Evolutionary conservation across 1,140 invertebrate genomes (phyloP).

Genomic region (Meloidogyne hapla): DNA sequence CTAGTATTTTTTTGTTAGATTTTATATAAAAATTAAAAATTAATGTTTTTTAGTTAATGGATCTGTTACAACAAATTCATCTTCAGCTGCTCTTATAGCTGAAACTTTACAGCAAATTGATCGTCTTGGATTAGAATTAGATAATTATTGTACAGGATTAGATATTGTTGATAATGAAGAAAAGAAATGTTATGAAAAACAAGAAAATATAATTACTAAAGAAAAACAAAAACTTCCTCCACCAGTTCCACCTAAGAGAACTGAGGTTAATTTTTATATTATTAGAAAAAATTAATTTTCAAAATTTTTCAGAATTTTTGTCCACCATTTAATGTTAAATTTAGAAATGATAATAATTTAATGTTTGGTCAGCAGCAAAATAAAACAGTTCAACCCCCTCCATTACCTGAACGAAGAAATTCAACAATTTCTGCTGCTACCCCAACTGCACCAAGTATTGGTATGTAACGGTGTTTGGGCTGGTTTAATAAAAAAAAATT

Average conservation of each 20-base stretch:
- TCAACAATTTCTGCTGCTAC: conserved; percentile 49
- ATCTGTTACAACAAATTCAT: background rate
- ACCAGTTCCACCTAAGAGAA: conserved; percentile 11
- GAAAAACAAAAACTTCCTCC: conserved; percentile 9
- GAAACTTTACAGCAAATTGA: conserved; percentile 47
- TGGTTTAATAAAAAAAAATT: too few species aligned
- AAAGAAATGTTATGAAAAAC: background rate
- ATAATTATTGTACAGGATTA: conserved; percentile 35
- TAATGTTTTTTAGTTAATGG: background rate
- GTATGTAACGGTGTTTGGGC: background rate
- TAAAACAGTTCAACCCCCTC: background rate
- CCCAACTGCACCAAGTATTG: conserved; percentile 33
- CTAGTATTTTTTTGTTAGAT: background rate
- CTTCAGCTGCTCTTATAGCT: conserved; percentile 29
- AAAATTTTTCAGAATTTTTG: background rate
- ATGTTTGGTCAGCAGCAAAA: background rate
- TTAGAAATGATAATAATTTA: background rate
- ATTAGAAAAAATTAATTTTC: background rate
- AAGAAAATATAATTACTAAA: background rate
- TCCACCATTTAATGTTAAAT: background rate
- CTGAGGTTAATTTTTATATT: background rate
- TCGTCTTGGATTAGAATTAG: conserved; percentile 33
- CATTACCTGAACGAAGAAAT: conserved; percentile 41
- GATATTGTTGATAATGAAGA: conserved; percentile 5
- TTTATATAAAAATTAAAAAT: background rate